These are phyloP conservation scores for Hippolais icterina DNA, from an alignment of 2,113 vertebrate genomes.

Conservation along the genomic window DNA sequence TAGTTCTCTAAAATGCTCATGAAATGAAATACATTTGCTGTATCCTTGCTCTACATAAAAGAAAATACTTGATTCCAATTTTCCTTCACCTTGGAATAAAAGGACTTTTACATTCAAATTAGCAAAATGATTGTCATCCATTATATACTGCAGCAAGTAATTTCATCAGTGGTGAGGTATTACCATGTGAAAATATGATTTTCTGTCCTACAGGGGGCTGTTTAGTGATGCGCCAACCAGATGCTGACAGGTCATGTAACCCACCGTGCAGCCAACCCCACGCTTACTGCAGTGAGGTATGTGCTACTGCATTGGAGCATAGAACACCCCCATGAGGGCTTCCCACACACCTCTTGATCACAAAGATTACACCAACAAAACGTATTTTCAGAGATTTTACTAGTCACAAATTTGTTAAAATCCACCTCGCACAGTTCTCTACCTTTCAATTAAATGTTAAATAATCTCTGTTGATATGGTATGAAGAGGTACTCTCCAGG, in stretches of 20 bases:
- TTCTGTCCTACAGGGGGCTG: conserved; percentile 88
- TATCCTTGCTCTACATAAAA: neutral
- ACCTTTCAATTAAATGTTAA: neutral
- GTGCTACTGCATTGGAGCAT: conserved; percentile 41
- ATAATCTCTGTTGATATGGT: neutral
- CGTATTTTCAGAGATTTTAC: neutral
- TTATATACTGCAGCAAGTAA: neutral
- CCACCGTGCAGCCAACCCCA: conserved; percentile 88
- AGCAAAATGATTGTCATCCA: neutral
- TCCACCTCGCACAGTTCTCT: neutral
- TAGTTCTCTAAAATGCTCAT: neutral
- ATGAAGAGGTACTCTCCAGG: neutral
- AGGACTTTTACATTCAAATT: neutral
- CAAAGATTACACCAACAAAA: neutral
- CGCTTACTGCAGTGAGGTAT: conserved; percentile 92
- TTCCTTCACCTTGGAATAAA: neutral
- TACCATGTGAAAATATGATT: conserved; percentile 64
- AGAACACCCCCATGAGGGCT: neutral
- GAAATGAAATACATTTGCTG: neutral
- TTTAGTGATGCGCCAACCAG: conserved; percentile 80
- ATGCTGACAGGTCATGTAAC: conserved; percentile 88
- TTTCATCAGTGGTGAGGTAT: conserved; percentile 9
- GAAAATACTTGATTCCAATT: neutral
- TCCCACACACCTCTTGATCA: neutral
- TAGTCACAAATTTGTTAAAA: neutral